Conservation (phyloP, 2,888 invertebrate species). For the Sinodicranocentrus sp. region DNA sequence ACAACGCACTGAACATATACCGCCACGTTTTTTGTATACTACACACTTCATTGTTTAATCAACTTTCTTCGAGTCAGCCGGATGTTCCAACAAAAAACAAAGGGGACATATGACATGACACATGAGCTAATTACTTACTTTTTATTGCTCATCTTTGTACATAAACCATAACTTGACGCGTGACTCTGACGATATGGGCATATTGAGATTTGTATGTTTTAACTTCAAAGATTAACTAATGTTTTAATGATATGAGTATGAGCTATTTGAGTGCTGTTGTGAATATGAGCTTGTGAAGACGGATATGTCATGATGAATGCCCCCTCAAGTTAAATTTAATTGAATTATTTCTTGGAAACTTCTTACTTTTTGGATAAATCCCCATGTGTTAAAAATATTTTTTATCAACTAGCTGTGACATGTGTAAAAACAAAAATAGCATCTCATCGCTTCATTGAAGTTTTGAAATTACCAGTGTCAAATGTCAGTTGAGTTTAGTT, state of each 20-base stretch:
- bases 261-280: too few relatives aligned
- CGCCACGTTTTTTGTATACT: too few relatives aligned
- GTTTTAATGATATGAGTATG: too few relatives aligned
- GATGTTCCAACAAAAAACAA: conserved; percentile 59
- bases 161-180: neutral
- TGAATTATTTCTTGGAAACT: neutral
- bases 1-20: neutral
- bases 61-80: conserved; percentile 34
- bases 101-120: conserved; percentile 42
- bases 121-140: conserved; percentile 45
- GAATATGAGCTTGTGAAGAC: too few relatives aligned
- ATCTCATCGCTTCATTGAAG: too few relatives aligned
- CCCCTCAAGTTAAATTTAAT: neutral
- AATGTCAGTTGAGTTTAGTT: too few relatives aligned
- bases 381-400: neutral
- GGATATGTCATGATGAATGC: neutral
- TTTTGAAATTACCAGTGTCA: too few relatives aligned
- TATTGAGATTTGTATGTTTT: too few relatives aligned
- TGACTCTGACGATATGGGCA: neutral
- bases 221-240: too few relatives aligned
- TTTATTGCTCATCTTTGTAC: neutral
- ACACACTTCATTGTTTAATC: conserved; percentile 55
- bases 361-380: neutral
- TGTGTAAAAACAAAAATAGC: too few relatives aligned
- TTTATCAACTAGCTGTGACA: too few relatives aligned